These are phyloP conservation scores for Poeciliopsis turrubarensis DNA, from an alignment of 2,113 vertebrate species.

Conservation along the genomic window DNA sequence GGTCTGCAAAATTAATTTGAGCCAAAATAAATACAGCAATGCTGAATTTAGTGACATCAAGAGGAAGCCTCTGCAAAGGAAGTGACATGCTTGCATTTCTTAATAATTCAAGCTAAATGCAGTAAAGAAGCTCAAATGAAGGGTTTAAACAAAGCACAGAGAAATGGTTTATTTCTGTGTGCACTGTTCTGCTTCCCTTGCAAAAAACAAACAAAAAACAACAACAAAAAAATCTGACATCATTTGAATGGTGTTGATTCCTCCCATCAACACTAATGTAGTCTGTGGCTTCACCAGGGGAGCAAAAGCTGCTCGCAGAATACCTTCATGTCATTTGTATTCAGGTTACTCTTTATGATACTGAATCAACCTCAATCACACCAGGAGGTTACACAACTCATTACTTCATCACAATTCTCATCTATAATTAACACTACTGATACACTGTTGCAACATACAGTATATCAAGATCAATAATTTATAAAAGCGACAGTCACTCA, in stretches of 20 bases:
- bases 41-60: too few species aligned
- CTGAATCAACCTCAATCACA: conserved; percentile 23
- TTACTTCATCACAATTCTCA: conserved; percentile 36
- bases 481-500: conserved; percentile 46
- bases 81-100: too few species aligned
- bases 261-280: conserved; percentile 35
- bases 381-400: conserved; percentile 32
- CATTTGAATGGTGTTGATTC: conserved; percentile 7
- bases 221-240: conserved; percentile 11
- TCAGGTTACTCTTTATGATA: conserved; percentile 18
- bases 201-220: not conserved
- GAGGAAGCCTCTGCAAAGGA: too few species aligned
- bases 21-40: too few species aligned
- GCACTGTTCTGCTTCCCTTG: conserved; percentile 18
- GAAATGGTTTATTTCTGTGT: not conserved
- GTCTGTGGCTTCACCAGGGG: conserved; percentile 39
- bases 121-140: too few species aligned
- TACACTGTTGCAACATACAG: conserved; percentile 23
- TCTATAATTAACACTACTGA: conserved; percentile 35
- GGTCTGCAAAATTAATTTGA: too few species aligned
- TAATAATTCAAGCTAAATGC: too few species aligned
- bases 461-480: conserved; percentile 28
- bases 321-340: conserved; percentile 54
- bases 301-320: conserved; percentile 20
- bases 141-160: too few species aligned